Evolutionary conservation across 2,797 vertebrate genomes (phyloP).

Genomic region (Protonibea diacanthus): DNA sequence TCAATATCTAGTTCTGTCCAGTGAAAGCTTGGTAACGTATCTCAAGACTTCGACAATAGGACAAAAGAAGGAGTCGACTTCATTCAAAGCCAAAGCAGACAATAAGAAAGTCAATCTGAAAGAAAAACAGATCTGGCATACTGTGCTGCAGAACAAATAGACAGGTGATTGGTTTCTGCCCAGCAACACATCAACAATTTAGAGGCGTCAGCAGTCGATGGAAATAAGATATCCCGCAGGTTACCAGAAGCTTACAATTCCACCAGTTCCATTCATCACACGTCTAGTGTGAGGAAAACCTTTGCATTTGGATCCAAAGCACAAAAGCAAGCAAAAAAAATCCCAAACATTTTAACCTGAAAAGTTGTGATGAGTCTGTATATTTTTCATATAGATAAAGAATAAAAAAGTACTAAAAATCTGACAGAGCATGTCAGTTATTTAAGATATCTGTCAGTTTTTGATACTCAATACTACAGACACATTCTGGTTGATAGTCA

Average conservation of each 20-base stretch:
- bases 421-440: neutral
- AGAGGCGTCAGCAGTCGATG: conserved; percentile 19
- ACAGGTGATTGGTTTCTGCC: conserved; percentile 33
- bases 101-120: conserved; percentile 21
- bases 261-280: conserved; percentile 21
- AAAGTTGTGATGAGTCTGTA: neutral
- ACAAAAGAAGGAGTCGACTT: conserved; percentile 31
- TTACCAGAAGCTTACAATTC: conserved; percentile 12
- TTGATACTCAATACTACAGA: neutral
- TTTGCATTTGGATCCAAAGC: conserved; percentile 3
- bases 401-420: neutral
- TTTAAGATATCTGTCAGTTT: neutral
- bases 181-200: neutral
- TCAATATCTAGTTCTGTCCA: conserved; percentile 47
- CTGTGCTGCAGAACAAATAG: conserved; percentile 25
- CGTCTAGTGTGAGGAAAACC: conserved; percentile 15
- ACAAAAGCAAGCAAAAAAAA: no score
- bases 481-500: conserved; percentile 10
- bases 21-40: conserved; percentile 17
- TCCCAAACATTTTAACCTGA: conserved; percentile 7
- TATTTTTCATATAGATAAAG: neutral
- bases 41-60: conserved; percentile 30
- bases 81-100: conserved; percentile 19
- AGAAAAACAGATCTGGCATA: neutral
- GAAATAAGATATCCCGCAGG: conserved; percentile 29